Base-by-base conservation (phyloP, 2,888 invertebrate genomes). In the Chrysomela aeneicollis region DNA sequence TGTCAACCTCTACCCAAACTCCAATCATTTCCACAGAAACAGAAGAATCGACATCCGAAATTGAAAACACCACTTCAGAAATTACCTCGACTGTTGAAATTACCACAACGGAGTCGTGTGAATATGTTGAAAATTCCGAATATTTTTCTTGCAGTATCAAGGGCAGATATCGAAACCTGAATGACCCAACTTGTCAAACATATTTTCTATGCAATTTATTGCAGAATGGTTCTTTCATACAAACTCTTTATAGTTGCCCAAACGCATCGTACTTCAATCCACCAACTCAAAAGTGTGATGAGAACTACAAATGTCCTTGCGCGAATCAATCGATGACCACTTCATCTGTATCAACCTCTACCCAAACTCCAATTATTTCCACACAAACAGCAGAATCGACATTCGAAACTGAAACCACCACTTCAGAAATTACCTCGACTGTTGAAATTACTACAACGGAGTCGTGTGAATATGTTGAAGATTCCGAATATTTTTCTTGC, bases 141-240 rank as follows among this genome's bases (percentile, higher is more conserved):
- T 59, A 59, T 30, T 61, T 62, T 35, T n/a, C 21, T 12, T 72
- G 71, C 54, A 65, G 42, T 12, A 62, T 62, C 21, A 62, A 63
- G 35, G 67, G 73, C 10, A 63, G 67, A 59, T 72, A 66, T 64
- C 37, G 61, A 22, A 59, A 69, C 32, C 15, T 22, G 10, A 63
- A 55, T 42, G 71, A 79, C 0, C 82, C 82, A 0, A 83, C 81
- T 0, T 86, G 85, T 63, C 78, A 83, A 67, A 77, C 73, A 0
- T 86, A 85, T 68, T 83, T 78, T 64, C 78, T 81, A 35, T 86
- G 85, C 69, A 82, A 83, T 0, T 66, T 76, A 22, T 64, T 77
- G 22, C 61, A 68, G 9, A 77, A 79, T 61, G 82, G 81, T 0
- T 77, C 81, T 0, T 83, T 74, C 55, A 32, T 76, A 1, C 73